phyloP scores from a whole-genome alignment of 2,888 invertebrate species.

The Doris montereyensis region DNA sequence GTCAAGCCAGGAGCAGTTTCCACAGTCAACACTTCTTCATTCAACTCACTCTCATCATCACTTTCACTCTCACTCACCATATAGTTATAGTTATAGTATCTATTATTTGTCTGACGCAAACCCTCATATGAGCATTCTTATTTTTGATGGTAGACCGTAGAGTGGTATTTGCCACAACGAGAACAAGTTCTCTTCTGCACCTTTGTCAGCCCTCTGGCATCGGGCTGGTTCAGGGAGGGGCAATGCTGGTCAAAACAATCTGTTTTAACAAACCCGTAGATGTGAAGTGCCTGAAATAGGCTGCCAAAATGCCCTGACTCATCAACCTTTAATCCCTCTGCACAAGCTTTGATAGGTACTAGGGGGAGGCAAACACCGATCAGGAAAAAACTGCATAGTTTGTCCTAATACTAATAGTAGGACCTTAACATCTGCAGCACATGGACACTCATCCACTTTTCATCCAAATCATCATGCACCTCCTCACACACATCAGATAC shows the following conservation, averaged over 20 bases:
- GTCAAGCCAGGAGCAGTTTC: slow-evolving; percentile 14
- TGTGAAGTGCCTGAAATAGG: neutral
- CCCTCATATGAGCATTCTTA: neutral
- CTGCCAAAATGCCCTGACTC: neutral
- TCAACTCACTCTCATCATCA: slow-evolving; percentile 6
- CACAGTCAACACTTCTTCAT: neutral
- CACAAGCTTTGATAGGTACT: neutral
- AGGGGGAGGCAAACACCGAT: neutral
- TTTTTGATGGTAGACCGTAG: neutral
- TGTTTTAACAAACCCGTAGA: neutral
- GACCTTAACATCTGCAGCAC: too few relatives aligned
- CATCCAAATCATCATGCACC: too few relatives aligned
- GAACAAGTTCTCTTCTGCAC: neutral
- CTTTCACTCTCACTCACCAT: neutral
- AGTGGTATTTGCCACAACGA: neutral
- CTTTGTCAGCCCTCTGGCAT: neutral
- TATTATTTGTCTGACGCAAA: neutral
- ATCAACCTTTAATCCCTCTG: neutral
- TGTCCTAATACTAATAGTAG: too few relatives aligned
- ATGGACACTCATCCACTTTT: too few relatives aligned
- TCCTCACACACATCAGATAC: too few relatives aligned
- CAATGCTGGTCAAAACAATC: neutral
- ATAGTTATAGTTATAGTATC: too few relatives aligned
- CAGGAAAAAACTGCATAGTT: neutral
- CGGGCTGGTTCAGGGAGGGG: neutral